Evolutionary conservation across 2,888 invertebrate genomes (phyloP).

Genomic region (Germaria angustata): DNA sequence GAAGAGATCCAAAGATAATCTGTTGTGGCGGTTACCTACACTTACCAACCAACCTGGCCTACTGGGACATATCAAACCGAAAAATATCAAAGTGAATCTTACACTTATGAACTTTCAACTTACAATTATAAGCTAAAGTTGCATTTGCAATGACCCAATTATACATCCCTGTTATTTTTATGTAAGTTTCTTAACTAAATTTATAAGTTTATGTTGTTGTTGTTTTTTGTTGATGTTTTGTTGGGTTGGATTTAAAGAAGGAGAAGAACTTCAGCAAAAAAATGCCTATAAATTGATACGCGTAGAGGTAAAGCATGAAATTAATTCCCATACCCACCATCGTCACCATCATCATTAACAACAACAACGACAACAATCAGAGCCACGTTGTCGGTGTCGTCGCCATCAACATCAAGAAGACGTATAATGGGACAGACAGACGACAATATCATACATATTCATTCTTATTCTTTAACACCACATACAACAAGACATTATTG

Average conservation of each 20-base stretch:
- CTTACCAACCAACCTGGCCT: no score
- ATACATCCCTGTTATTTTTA: slow-evolving; percentile 7
- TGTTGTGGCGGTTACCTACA: no score
- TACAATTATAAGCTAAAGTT: no score
- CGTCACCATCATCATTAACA: slow-evolving; percentile 47
- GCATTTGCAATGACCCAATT: neutral
- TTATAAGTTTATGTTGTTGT: slow-evolving; percentile 1
- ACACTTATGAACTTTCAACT: no score
- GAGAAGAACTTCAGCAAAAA: neutral
- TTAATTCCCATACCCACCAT: slow-evolving; percentile 64
- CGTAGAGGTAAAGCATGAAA: slow-evolving; percentile 62
- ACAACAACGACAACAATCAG: slow-evolving; percentile 7
- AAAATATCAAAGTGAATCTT: no score
- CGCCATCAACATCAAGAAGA: slow-evolving; percentile 35
- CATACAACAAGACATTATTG: slow-evolving; percentile 43
- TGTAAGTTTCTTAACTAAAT: neutral
- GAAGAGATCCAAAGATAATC: no score
- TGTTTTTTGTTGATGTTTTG: neutral
- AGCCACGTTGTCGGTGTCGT: slow-evolving; percentile 16
- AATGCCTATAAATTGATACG: slow-evolving; percentile 52
- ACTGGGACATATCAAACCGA: no score
- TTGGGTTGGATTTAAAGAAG: neutral
- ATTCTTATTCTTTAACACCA: slow-evolving; percentile 62
- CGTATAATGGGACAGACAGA: slow-evolving; percentile 21
- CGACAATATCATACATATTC: slow-evolving; percentile 53